Evolutionary conservation across 2,113 vertebrate genomes (phyloP).

Genomic region (Gorsachius goisagi): DNA sequence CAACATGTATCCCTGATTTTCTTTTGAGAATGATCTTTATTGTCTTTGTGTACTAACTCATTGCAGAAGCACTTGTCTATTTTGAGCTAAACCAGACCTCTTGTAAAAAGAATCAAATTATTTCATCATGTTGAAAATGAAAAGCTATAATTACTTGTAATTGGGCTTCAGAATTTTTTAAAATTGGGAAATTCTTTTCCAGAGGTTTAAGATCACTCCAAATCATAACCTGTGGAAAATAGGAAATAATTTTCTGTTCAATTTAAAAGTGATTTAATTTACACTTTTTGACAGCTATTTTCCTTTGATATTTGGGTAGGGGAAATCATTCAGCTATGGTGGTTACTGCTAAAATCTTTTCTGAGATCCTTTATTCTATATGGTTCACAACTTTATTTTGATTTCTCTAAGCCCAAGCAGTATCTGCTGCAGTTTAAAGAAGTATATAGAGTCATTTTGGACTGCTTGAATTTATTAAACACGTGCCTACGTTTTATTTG

Average conservation of each 20-base stretch:
- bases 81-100: conserved; percentile 97
- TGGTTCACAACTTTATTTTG: conserved; percentile 43
- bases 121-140: conserved; percentile 99
- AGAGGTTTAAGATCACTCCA: conserved; percentile 88
- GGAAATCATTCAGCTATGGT: conserved; percentile 74
- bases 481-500: background rate
- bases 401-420: conserved; percentile 14
- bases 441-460: background rate
- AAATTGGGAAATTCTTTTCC: conserved; percentile 90
- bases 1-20: conserved; percentile 83
- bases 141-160: conserved; percentile 99
- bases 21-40: conserved; percentile 88
- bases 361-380: conserved; percentile 70
- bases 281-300: conserved; percentile 86
- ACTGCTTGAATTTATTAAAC: background rate
- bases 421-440: background rate
- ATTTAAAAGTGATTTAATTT: conserved; percentile 92
- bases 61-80: conserved; percentile 93
- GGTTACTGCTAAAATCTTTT: conserved; percentile 78
- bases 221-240: conserved; percentile 89
- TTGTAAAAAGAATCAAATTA: conserved; percentile 99
- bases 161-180: conserved; percentile 92
- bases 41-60: conserved; percentile 94
- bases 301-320: conserved; percentile 83
- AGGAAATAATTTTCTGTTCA: conserved; percentile 97